Percentiles rank a stretch among this genome's conserved stretches.
These are phyloP conservation scores for Mimachlamys varia DNA, from an alignment of 2,888 invertebrate species.

Conservation along the genomic window DNA sequence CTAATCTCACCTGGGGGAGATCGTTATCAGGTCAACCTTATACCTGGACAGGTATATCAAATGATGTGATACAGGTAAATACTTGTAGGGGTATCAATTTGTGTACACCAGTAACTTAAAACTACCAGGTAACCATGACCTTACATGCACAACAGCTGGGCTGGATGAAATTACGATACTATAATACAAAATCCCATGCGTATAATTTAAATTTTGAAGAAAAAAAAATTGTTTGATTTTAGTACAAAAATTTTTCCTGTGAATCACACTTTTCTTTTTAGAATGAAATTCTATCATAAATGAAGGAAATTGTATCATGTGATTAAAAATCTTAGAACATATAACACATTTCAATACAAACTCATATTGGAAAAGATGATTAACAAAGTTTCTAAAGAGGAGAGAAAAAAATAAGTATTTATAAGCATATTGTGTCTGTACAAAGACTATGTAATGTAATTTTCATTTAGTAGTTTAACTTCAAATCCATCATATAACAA, in stretches of 20 bases:
- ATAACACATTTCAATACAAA: too few relatives aligned
- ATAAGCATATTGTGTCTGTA: too few relatives aligned
- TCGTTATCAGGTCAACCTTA: conserved; percentile 1
- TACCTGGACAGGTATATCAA: neutral
- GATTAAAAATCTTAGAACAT: too few relatives aligned
- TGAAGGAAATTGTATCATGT: too few relatives aligned
- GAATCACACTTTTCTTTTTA: neutral
- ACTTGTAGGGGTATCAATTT: neutral
- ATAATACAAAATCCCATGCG: neutral
- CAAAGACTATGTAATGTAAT: too few relatives aligned
- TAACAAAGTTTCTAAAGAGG: too few relatives aligned
- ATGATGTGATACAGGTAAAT: conserved; percentile 14
- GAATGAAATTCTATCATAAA: neutral
- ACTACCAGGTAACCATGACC: neutral
- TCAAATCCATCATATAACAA: neutral
- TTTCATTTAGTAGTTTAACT: too few relatives aligned
- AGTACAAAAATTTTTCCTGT: neutral
- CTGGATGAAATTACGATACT: neutral
- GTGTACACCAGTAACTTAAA: neutral
- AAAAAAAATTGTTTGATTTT: neutral
- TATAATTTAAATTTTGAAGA: neutral
- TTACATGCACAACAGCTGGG: neutral
- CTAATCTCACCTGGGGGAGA: conserved; percentile 24
- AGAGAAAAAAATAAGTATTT: too few relatives aligned
- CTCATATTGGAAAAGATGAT: too few relatives aligned